Evolutionary conservation across 2,888 invertebrate genomes (phyloP).

Genomic region (Venustoraphidia nigricollis): DNA sequence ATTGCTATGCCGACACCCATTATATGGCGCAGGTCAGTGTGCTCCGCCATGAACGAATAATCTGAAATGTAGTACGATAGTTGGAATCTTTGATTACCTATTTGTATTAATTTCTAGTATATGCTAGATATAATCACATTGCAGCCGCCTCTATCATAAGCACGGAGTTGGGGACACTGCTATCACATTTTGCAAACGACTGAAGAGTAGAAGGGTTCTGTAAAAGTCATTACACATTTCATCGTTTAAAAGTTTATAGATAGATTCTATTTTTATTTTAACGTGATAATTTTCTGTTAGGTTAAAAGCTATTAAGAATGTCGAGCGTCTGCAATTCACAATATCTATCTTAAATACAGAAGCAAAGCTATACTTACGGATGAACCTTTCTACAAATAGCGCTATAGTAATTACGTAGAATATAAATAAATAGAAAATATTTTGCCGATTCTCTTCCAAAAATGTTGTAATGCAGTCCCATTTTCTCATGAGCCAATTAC

Average conservation of each 20-base stretch:
- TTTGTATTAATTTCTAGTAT: neutral
- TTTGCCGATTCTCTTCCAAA: slow-evolving; percentile 88
- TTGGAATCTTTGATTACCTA: neutral
- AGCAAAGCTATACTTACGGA: slow-evolving; percentile 46
- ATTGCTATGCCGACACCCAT: slow-evolving; percentile 97
- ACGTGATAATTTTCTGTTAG: too few relatives aligned
- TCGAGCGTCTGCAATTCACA: neutral
- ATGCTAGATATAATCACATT: neutral
- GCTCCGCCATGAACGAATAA: slow-evolving; percentile 93
- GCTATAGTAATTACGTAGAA: slow-evolving; percentile 91
- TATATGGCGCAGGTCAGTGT: slow-evolving; percentile 85
- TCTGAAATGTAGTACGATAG: slow-evolving; percentile 32
- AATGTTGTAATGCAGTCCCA: slow-evolving; percentile 83
- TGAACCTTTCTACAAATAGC: slow-evolving; percentile 87
- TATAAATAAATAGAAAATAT: slow-evolving; percentile 86
- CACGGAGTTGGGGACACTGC: too few relatives aligned
- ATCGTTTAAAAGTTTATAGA: too few relatives aligned
- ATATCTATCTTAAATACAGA: neutral
- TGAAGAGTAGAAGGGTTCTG: too few relatives aligned
- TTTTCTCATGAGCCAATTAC: slow-evolving; percentile 57
- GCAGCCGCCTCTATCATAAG: too few relatives aligned
- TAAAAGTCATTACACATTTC: too few relatives aligned
- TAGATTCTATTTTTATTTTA: too few relatives aligned
- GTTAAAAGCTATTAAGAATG: neutral
- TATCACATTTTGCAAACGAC: too few relatives aligned